A percentile compares a stretch with the other conserved stretches of the same genome.
These are phyloP conservation scores for Cerastis leucographa DNA, from an alignment of 2,888 invertebrate genomes.

Conservation along the genomic window DNA sequence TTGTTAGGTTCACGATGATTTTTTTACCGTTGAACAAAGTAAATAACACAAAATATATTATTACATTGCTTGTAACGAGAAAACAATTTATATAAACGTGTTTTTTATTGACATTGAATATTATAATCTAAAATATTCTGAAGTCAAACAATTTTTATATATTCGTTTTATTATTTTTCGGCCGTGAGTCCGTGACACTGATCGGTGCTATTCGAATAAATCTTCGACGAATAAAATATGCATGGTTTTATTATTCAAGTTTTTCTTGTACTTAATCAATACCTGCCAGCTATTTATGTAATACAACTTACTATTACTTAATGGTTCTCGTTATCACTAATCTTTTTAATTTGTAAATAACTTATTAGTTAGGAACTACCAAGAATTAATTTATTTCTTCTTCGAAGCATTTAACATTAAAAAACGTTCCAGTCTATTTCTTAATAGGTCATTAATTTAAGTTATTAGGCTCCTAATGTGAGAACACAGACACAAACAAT, in stretches of 20 bases:
- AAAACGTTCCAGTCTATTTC: background rate
- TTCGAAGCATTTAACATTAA: background rate
- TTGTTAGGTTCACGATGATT: background rate
- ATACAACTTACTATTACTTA: constrained; percentile 19
- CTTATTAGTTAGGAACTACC: background rate
- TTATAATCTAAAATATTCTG: background rate
- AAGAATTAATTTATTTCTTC: too few species aligned
- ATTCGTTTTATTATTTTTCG: constrained; percentile 32
- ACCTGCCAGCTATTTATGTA: constrained; percentile 24
- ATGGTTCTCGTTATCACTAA: background rate
- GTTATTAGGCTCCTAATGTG: constrained; percentile 28
- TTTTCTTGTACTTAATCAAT: constrained; percentile 24
- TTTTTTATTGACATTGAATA: constrained; percentile 21
- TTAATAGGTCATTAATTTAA: constrained; percentile 41
- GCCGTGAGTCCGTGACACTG: constrained; percentile 57
- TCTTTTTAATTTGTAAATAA: constrained; percentile 30
- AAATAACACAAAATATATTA: background rate
- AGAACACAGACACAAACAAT: constrained; percentile 30
- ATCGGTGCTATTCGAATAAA: constrained; percentile 30
- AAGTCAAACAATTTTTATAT: constrained; percentile 9
- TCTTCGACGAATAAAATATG: constrained; percentile 38
- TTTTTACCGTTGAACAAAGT: background rate
- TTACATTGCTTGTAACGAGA: background rate
- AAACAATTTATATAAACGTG: constrained; percentile 1
- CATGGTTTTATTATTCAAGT: constrained; percentile 19